Evolutionary conservation across 2,888 invertebrate genomes (phyloP).

Genomic region (Zaprionus obscuricornis): DNA sequence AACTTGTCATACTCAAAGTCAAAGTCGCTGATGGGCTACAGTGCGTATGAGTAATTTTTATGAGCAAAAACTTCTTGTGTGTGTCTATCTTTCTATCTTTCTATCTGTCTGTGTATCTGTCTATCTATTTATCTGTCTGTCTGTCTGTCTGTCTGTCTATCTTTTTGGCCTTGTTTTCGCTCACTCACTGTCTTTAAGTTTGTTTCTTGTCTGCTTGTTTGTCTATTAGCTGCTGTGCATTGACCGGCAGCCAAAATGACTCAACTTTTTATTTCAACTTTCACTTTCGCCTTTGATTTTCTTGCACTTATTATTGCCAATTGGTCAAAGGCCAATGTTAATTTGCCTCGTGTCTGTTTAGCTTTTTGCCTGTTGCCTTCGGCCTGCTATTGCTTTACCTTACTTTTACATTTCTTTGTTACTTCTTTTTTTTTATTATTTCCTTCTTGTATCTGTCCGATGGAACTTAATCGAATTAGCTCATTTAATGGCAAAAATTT

Average conservation of each 20-base stretch:
- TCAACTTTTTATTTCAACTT: background rate
- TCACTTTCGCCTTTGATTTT: background rate
- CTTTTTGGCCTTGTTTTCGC: constrained; percentile 1
- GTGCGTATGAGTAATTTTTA: constrained; percentile 76
- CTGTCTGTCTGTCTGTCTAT: constrained; percentile 26
- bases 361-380: background rate
- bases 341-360: constrained; percentile 12
- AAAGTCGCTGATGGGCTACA: constrained; percentile 39
- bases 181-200: background rate
- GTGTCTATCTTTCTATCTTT: too few relatives aligned
- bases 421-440: constrained; percentile 7
- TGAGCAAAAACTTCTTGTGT: too few relatives aligned
- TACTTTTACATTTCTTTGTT: background rate
- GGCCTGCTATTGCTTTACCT: constrained; percentile 4
- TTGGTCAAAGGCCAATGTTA: constrained; percentile 12
- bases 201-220: background rate
- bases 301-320: background rate
- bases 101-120: constrained; percentile 25
- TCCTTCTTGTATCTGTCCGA: background rate
- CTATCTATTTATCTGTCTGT: constrained; percentile 4
- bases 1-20: constrained; percentile 59
- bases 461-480: constrained; percentile 55
- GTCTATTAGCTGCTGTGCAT: background rate
- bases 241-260: too few relatives aligned
- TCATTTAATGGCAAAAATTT: constrained; percentile 36